Percentiles rank a stretch among this genome's conserved stretches.
phyloP scores from a whole-genome alignment of 2,113 vertebrate species.

The Lophochroa leadbeateri region DNA sequence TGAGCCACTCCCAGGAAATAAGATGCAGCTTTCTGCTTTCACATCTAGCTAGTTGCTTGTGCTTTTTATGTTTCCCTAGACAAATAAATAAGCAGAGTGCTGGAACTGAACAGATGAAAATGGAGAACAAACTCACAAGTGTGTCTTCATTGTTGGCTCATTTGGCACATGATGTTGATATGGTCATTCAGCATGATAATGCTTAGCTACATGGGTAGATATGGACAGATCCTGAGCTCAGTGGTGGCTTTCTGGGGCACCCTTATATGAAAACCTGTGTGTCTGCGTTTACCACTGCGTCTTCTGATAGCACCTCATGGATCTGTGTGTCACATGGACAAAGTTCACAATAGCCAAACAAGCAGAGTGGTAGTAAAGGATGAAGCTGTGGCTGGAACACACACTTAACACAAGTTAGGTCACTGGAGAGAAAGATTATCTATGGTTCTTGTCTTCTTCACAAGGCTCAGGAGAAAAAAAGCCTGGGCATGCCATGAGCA shows the following conservation, averaged over 20 bases:
- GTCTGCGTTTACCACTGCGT: background rate
- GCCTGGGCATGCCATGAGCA: background rate
- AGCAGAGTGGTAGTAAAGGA: background rate
- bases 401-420: background rate
- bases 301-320: background rate
- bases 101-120: background rate
- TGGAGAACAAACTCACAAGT: background rate
- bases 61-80: fast-evolving
- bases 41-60: background rate
- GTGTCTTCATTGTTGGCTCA: background rate
- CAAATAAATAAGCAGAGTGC: background rate
- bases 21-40: background rate
- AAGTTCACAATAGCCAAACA: background rate
- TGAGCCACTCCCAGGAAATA: background rate
- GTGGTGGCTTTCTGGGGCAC: background rate
- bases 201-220: fast-evolving
- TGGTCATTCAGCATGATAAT: background rate
- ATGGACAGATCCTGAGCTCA: background rate
- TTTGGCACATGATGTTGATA: background rate
- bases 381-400: background rate
- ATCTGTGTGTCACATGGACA: background rate
- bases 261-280: background rate
- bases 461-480: background rate
- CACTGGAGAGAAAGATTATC: background rate
- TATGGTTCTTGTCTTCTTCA: background rate